phyloP scores from a whole-genome alignment of 2,888 invertebrate genomes.

The Thereva nobilitata region DNA sequence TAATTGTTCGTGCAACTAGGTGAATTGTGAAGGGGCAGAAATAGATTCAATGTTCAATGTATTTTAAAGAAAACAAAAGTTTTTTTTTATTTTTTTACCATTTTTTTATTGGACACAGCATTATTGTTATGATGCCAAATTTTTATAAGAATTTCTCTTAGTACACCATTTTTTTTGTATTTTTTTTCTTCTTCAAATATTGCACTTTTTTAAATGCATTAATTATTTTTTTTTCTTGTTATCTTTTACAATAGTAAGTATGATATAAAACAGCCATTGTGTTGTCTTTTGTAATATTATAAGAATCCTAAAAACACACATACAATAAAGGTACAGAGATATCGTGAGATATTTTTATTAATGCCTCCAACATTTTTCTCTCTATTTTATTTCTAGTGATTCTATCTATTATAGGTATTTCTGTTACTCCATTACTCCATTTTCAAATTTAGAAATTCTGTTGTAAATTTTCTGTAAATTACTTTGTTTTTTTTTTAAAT shows the following conservation, averaged over 20 bases:
- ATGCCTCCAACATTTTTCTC: slow-evolving; percentile 4
- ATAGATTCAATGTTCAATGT: too few relatives aligned
- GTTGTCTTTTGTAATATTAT: slow-evolving; percentile 37
- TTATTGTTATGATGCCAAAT: slow-evolving; percentile 31
- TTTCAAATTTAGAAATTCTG: neutral
- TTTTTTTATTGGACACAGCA: slow-evolving; percentile 33
- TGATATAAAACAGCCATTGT: slow-evolving; percentile 43
- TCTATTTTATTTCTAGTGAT: slow-evolving; percentile 7
- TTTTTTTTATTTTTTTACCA: slow-evolving; percentile 11
- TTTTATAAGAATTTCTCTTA: slow-evolving; percentile 23
- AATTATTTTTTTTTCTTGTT: slow-evolving; percentile 12
- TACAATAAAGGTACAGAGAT: slow-evolving; percentile 41
- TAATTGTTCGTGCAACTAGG: too few relatives aligned
- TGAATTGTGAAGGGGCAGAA: too few relatives aligned
- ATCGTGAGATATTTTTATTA: slow-evolving; percentile 20
- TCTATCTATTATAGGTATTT: neutral
- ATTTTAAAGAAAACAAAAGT: neutral
- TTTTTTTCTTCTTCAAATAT: slow-evolving; percentile 20
- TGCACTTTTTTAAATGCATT: slow-evolving; percentile 8
- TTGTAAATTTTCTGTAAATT: slow-evolving; percentile 10
- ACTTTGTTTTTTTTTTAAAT: neutral
- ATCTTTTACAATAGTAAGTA: slow-evolving; percentile 24
- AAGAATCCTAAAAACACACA: slow-evolving; percentile 39
- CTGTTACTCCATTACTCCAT: slow-evolving; percentile 8
- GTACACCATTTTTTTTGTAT: slow-evolving; percentile 16